Percentiles rank a stretch among this genome's conserved stretches.
Conservation (phyloP, 2,888 invertebrate genomes). For the Epinotia brunnichana region DNA sequence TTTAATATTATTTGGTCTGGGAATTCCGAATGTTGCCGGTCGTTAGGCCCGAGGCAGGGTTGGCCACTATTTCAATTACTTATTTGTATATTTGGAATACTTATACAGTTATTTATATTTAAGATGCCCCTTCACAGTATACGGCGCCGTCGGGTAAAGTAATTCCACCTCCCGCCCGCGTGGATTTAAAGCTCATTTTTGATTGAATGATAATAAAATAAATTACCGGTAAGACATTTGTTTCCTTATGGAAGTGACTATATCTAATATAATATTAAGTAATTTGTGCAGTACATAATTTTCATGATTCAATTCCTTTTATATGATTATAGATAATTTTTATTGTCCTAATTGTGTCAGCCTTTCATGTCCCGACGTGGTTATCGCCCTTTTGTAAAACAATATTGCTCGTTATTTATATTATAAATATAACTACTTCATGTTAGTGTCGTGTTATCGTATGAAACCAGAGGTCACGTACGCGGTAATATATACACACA, state of each 20-base stretch:
- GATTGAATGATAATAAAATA: not conserved
- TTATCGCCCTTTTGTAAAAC: slow-evolving; percentile 29
- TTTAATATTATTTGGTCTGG: slow-evolving; percentile 59
- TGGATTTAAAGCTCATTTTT: not conserved
- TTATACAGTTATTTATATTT: not conserved
- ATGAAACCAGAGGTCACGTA: slow-evolving; percentile 6
- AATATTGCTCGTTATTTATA: not conserved
- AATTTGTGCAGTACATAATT: not conserved
- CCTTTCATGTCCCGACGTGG: slow-evolving; percentile 9
- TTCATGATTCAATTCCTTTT: not conserved
- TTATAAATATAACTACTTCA: slow-evolving; percentile 4
- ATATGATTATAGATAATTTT: not conserved
- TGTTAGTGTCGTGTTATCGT: not conserved
- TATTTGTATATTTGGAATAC: not conserved
- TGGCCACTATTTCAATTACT: not conserved
- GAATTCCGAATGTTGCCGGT: slow-evolving; percentile 54
- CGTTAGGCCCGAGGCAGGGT: slow-evolving; percentile 4
- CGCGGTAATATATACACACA: not conserved
- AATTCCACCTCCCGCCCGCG: not conserved
- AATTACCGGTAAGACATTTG: not conserved
- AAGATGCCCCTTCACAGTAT: not conserved
- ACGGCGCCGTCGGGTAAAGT: not conserved
- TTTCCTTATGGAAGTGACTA: not conserved
- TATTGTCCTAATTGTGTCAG: slow-evolving; percentile 2
- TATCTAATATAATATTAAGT: not conserved